Conservation (phyloP, 2,888 invertebrate species). For the Malthinus flaveolus region DNA sequence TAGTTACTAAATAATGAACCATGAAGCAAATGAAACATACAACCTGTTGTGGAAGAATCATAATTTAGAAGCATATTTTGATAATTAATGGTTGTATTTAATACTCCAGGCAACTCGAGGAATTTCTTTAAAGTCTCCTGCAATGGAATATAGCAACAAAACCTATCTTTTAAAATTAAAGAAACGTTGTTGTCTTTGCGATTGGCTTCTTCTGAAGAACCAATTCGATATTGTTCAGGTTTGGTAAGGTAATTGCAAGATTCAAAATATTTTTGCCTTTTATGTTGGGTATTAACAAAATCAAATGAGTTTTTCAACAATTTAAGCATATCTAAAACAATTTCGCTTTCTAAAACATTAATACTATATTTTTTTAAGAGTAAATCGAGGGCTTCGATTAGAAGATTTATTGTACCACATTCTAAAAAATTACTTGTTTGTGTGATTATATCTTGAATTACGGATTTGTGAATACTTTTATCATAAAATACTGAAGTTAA, state of each 20-base stretch:
- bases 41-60: not conserved
- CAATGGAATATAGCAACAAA: not conserved
- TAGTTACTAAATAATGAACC: not conserved
- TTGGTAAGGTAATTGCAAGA: not conserved
- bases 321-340: not conserved
- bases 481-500: not conserved
- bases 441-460: not conserved
- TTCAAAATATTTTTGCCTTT: constrained; percentile 3
- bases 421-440: not conserved
- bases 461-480: not conserved
- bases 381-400: not conserved
- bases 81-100: not conserved
- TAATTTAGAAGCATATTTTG: not conserved
- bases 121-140: not conserved
- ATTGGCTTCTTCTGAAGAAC: not conserved
- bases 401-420: not conserved
- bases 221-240: not conserved
- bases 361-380: not conserved
- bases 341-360: not conserved
- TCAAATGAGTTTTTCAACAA: not conserved
- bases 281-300: not conserved
- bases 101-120: constrained; percentile 1
- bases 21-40: not conserved
- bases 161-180: not conserved
- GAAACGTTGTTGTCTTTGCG: not conserved